A percentile compares a stretch with the other conserved stretches of the same genome.
phyloP scores from a whole-genome alignment of 2,113 vertebrate species.

The Eretmochelys imbricata region DNA sequence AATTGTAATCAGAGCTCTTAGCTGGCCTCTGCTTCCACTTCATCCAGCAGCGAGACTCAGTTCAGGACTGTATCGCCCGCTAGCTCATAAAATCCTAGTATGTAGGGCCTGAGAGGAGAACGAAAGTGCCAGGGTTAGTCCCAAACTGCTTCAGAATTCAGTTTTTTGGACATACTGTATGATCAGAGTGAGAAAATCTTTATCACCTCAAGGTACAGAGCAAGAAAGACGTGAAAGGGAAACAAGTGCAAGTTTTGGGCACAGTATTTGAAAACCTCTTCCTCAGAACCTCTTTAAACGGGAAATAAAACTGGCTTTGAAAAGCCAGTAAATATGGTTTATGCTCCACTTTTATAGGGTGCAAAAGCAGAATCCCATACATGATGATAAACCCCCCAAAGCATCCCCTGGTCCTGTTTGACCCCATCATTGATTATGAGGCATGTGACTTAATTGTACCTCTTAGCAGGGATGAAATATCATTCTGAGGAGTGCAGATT shows the following conservation, averaged over 20 bases:
- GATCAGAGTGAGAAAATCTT: not conserved
- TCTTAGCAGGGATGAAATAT: not conserved
- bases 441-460: slow-evolving; percentile 11
- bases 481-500: not conserved
- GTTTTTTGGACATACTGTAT: accelerated
- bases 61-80: not conserved
- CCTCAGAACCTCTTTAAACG: not conserved
- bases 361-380: not conserved
- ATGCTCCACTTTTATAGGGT: not conserved
- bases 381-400: not conserved
- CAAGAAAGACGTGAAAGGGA: accelerated
- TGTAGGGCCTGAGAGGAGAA: not conserved
- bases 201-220: not conserved
- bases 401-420: accelerated
- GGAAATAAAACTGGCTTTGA: not conserved
- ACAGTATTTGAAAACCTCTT: not conserved
- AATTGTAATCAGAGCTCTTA: slow-evolving; percentile 37
- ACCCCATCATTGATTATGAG: accelerated
- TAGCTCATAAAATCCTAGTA: not conserved
- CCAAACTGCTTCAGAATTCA: not conserved
- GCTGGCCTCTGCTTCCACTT: not conserved
- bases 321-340: not conserved
- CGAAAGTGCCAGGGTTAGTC: not conserved
- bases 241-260: not conserved
- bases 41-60: slow-evolving; percentile 10